Evolutionary conservation across 2,113 vertebrate genomes (phyloP), one percentile per base, ranked within the genome.

Genomic region (Lipophrys pholis): DNA sequence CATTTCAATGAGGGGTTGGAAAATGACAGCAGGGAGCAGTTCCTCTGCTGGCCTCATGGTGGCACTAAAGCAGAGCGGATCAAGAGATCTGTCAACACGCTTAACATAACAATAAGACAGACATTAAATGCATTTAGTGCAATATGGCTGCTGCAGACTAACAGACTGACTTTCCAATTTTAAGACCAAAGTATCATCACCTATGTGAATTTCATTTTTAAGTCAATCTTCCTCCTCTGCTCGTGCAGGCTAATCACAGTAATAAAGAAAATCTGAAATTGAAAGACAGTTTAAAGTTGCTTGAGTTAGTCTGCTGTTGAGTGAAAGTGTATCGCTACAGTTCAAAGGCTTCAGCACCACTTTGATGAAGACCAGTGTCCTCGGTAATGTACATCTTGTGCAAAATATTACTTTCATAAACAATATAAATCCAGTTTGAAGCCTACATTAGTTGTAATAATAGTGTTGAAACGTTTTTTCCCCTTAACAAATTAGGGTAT

Each of bases 11-110:
- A 48, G 9, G 51, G 76, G 46, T n/a, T 69, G 58, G 73, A 73
- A 81, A 69, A 57, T 43, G 48, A 74, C 60, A 71, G 61, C 51
- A 42, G 54, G 67, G 35, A 30, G 82, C 56, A 53, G 57, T 76
- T 21, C 52, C 65, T 55, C 68, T 46, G 16, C 56, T 45, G 69
- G 54, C 81, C 81, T 83, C 72, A 58, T 9, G 73, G 74, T 75
- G 84, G 76, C 81, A 72, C 71, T 67, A 56, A 40, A 83, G 65
- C 67, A 69, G 57, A 71, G 54, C 11, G 56, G 59, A 78, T 62
- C 74, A 59, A 50, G 54, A 67, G 69, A 77, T 50, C 60, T 66
- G 65, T 53, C 45, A 51, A 36, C 63, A 72, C 36, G 40, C 16
- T 43, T 64, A 75, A 9, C 52, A 76, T 55, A 45, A 7, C 68